These are phyloP conservation scores for Drosophila flavopinicola DNA, from an alignment of 2,888 invertebrate species.

Conservation along the genomic window DNA sequence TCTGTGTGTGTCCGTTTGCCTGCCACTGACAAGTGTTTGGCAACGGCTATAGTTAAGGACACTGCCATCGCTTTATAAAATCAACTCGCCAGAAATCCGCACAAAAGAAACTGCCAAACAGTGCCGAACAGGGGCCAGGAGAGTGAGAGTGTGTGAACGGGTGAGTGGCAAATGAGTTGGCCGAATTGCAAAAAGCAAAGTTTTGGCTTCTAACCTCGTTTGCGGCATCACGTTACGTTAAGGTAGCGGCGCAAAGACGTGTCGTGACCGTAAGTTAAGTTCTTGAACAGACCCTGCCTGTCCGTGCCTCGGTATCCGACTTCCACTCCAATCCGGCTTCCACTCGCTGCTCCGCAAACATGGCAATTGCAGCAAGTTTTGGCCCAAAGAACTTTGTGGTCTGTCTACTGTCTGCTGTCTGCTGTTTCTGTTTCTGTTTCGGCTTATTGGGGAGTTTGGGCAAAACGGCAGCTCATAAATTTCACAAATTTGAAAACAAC, in stretches of 20 bases:
- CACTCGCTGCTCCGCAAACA: constrained; percentile 45
- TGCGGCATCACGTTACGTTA: constrained; percentile 64
- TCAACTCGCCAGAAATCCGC: constrained; percentile 66
- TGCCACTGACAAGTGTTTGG: constrained; percentile 65
- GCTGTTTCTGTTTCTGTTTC: constrained; percentile 13
- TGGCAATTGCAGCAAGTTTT: constrained; percentile 59
- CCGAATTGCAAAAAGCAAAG: constrained; percentile 62
- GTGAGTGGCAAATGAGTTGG: constrained; percentile 37
- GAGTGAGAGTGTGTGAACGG: constrained; percentile 1
- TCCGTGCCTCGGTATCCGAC: constrained; percentile 6
- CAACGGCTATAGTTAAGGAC: constrained; percentile 29
- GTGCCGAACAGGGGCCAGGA: constrained; percentile 5
- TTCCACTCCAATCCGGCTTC: no score
- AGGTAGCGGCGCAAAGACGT: constrained; percentile 59
- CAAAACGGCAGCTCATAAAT: constrained; percentile 70
- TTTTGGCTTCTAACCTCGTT: constrained; percentile 62
- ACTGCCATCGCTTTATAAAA: constrained; percentile 60
- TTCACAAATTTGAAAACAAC: constrained; percentile 67
- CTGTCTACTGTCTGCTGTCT: no score
- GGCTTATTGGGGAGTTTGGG: constrained; percentile 10
- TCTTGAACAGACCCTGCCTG: constrained; percentile 34
- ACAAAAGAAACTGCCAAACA: constrained; percentile 52
- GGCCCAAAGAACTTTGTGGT: constrained; percentile 42
- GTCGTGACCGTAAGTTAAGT: constrained; percentile 67
- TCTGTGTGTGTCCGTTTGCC: constrained; percentile 10